A percentile compares a stretch with the other conserved stretches of the same genome.
phyloP scores from a whole-genome alignment of 1,140 invertebrate species.

The Agraylea sexmaculata region DNA sequence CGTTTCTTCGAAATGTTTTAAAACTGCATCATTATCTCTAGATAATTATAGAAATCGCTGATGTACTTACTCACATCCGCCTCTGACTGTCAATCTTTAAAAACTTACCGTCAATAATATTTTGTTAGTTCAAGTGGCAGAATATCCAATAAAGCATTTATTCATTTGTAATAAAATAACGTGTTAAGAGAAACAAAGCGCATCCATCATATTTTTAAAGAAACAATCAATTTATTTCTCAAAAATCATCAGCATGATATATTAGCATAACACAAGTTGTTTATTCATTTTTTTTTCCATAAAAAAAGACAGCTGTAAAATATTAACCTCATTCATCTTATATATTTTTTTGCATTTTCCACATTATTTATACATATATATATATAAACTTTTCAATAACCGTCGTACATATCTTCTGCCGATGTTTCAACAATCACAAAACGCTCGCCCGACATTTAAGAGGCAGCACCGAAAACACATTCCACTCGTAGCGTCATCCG shows the following conservation, averaged over 20 bases:
- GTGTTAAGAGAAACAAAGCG: no score
- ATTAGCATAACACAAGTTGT: constrained; percentile 14
- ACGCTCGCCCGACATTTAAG: constrained; percentile 5
- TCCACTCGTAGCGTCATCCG: not conserved
- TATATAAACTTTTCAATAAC: constrained; percentile 21
- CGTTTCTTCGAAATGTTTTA: no score
- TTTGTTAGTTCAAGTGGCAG: no score
- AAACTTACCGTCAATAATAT: no score
- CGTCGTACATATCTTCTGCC: constrained; percentile 19
- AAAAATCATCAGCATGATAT: constrained; percentile 11
- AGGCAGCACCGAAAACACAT: constrained; percentile 4
- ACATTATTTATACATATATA: constrained; percentile 14
- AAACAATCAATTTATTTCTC: constrained; percentile 3
- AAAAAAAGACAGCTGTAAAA: constrained; percentile 18
- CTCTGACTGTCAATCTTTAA: no score
- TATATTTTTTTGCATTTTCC: constrained; percentile 17
- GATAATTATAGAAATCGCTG: no score
- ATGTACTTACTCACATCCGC: no score
- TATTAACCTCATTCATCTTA: constrained; percentile 21
- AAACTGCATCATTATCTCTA: no score
- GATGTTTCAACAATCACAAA: constrained; percentile 19
- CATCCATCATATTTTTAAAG: no score
- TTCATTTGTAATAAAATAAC: no score
- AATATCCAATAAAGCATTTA: no score
- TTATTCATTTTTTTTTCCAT: no score